Evolutionary conservation across 2,797 vertebrate genomes (phyloP), one percentile per base, ranked within the genome.

Genomic region (Aeoliscus strigatus): DNA sequence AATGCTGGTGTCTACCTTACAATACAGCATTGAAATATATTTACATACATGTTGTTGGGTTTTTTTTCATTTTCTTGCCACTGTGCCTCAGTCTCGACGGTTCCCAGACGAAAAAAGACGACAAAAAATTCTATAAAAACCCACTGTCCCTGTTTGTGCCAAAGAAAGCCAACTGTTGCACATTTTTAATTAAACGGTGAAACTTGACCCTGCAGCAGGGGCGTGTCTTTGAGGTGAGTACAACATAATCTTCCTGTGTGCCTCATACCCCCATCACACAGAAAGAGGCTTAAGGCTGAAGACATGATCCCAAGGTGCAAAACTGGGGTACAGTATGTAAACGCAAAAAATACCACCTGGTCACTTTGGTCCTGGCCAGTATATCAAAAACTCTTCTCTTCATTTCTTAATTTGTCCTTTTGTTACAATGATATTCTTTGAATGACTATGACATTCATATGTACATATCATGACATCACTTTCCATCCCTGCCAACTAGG

Each of bases 121-220:
- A n/a, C n/a, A n/a, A n/a, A n/a, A n/a, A n/a, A n/a, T n/a, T n/a
- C n/a, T n/a, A n/a, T n/a, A n/a, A n/a, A n/a, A n/a, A n/a, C n/a
- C n/a, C n/a, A n/a, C n/a, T n/a, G n/a, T n/a, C n/a, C n/a, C n/a
- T n/a, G n/a, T n/a, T n/a, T n/a, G n/a, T n/a, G n/a, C n/a, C n/a
- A n/a, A n/a, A 81, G 59, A 78, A 76, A 79, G 64, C 69, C 76
- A 72, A 73, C 80, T 83, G 82, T 81, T 82, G 60, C 74, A 73
- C 48, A n/a, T 70, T 79, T 83, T 86, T 87, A 86, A 89, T 87
- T 88, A 87, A 88, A 86, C 73, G 63, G 56, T 66, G 82, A 85
- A 87, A 87, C 60, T 48, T 36, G 54, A 81, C 75, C 69, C 83
- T 57, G 47, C 38, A 43, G 39, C 5, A 9, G 45, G 58, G 38